A percentile compares a stretch with the other conserved stretches of the same genome.
Conservation (phyloP, 2,797 vertebrate species). For the Fundulus diaphanus region DNA sequence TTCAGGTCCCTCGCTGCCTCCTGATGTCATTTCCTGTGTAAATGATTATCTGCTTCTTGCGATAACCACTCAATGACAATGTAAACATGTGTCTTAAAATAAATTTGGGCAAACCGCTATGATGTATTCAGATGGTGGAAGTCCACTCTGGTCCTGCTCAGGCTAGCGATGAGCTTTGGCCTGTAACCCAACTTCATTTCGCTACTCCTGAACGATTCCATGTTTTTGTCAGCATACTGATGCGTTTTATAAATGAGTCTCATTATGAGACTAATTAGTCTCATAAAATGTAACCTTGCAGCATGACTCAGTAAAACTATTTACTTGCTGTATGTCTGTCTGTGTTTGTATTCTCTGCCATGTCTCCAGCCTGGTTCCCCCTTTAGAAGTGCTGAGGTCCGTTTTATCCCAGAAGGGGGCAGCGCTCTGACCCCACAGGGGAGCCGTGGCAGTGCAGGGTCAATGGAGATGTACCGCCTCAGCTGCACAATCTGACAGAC, state of each 20-base stretch:
- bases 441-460: slow-evolving; percentile 52
- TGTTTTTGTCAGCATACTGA: no score
- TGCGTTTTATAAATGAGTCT: no score
- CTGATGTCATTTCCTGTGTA: no score
- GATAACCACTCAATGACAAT: not conserved
- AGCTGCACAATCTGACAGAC: slow-evolving; percentile 71
- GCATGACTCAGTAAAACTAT: not conserved
- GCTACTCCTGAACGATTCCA: not conserved
- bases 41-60: not conserved
- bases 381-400: slow-evolving; percentile 36
- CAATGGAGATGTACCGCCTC: slow-evolving; percentile 70
- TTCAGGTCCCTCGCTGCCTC: no score
- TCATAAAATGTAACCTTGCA: slow-evolving; percentile 6
- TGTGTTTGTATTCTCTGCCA: slow-evolving; percentile 11
- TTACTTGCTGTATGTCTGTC: slow-evolving; percentile 1
- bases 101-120: no score
- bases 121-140: not conserved
- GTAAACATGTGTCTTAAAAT: not conserved
- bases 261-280: no score
- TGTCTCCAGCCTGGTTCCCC: slow-evolving; percentile 8
- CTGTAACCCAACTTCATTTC: not conserved
- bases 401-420: slow-evolving; percentile 55
- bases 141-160: not conserved
- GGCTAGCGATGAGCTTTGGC: not conserved
- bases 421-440: slow-evolving; percentile 57